Conservation (phyloP, 2,113 vertebrate species). For the Ochotona princeps region DNA sequence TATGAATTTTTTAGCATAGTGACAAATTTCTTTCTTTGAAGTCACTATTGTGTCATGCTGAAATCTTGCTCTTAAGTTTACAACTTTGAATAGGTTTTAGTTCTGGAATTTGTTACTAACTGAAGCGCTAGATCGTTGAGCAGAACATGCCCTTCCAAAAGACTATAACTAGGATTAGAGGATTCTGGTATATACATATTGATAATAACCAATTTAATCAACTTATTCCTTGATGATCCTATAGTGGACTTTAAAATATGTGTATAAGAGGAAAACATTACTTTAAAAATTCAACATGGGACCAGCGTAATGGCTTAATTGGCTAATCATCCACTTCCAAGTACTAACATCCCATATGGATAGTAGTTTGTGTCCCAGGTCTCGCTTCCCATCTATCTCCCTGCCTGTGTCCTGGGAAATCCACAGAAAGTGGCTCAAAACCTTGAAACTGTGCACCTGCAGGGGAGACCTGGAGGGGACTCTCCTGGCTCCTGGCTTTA, state of each 20-base stretch:
- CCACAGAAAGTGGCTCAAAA: too few species aligned
- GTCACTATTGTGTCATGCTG: neutral
- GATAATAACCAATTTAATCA: slow-evolving; percentile 19
- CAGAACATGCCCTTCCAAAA: neutral
- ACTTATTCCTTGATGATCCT: neutral
- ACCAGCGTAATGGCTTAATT: too few species aligned
- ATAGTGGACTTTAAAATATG: neutral
- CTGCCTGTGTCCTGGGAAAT: too few species aligned
- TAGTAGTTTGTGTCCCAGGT: too few species aligned
- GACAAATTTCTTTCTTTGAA: neutral
- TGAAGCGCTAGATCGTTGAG: neutral
- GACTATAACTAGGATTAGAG: neutral
- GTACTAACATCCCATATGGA: too few species aligned
- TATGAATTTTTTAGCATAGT: too few species aligned
- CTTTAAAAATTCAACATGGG: neutral
- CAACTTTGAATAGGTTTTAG: neutral
- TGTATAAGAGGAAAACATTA: neutral
- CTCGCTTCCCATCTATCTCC: too few species aligned
- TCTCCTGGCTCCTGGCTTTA: too few species aligned
- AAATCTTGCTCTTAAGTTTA: neutral
- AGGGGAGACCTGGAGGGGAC: too few species aligned
- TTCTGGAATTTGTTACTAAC: neutral
- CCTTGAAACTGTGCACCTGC: too few species aligned
- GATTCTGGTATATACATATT: neutral
- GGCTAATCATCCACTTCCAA: too few species aligned